Evolutionary conservation across 2,797 vertebrate genomes (phyloP).

Genomic region (Staurois parvus): DNA sequence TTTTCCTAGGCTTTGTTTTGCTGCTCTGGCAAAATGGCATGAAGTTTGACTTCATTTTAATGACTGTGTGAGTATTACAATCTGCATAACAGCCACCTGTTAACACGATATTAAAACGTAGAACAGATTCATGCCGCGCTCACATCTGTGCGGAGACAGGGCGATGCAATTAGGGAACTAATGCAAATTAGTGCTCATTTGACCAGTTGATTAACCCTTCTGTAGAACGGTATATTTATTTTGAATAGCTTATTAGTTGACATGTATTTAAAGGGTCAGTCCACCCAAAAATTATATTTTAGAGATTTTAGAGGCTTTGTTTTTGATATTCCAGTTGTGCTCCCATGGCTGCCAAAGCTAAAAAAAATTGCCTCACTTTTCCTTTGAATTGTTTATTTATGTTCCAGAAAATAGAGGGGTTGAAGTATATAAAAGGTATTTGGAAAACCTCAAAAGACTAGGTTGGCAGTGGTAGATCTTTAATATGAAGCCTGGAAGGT

Average conservation of each 20-base stretch:
- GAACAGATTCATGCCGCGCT: conserved; percentile 17
- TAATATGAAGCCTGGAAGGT: too few relatives aligned
- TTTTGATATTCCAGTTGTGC: too few relatives aligned
- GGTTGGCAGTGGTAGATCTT: too few relatives aligned
- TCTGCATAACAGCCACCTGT: conserved; percentile 47
- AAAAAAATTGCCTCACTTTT: too few relatives aligned
- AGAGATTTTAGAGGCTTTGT: too few relatives aligned
- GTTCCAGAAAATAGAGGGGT: too few relatives aligned
- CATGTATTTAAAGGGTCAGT: neutral
- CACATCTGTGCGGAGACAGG: conserved; percentile 30
- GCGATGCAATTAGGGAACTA: conserved; percentile 4
- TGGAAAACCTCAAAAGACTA: too few relatives aligned
- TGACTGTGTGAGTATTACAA: conserved; percentile 25
- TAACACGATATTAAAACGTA: conserved; percentile 29
- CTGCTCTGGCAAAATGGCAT: conserved; percentile 20
- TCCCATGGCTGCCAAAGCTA: too few relatives aligned
- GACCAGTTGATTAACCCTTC: conserved; percentile 28
- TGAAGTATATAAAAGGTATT: too few relatives aligned
- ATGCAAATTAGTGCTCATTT: conserved; percentile 15
- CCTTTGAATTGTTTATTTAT: too few relatives aligned
- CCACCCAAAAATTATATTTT: too few relatives aligned
- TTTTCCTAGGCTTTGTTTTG: conserved; percentile 29
- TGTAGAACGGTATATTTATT: neutral
- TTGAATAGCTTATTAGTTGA: neutral
- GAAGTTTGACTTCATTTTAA: conserved; percentile 45